Conservation (phyloP, 2,888 invertebrate genomes). For the Anoncus sp. region DNA sequence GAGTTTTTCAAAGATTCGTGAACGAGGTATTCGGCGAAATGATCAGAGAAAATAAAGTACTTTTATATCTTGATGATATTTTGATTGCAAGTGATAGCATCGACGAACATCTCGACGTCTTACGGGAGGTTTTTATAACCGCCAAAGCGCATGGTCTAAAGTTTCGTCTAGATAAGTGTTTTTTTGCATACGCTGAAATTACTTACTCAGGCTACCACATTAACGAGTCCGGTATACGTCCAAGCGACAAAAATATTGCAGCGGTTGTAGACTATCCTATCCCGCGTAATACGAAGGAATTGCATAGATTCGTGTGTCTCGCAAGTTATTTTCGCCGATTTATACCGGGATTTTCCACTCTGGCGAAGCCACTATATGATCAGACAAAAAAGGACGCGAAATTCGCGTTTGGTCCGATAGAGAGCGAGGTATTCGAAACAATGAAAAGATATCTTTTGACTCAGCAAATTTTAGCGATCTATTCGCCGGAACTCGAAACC, state of each 20-base stretch:
- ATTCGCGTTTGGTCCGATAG: too few relatives aligned
- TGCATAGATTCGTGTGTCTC: slow-evolving; percentile 56
- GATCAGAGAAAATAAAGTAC: too few relatives aligned
- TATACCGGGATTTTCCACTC: not conserved
- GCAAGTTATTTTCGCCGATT: slow-evolving; percentile 63
- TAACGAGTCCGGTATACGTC: too few relatives aligned
- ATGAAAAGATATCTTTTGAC: slow-evolving; percentile 41
- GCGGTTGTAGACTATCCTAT: too few relatives aligned
- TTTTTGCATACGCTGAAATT: not conserved
- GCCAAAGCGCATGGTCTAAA: slow-evolving; percentile 26
- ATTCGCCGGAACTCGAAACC: slow-evolving; percentile 55
- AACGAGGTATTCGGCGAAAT: slow-evolving; percentile 23
- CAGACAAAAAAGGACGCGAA: too few relatives aligned
- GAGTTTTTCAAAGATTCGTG: slow-evolving; percentile 62
- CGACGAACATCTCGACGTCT: slow-evolving; percentile 42
- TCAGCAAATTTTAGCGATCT: slow-evolving; percentile 57
- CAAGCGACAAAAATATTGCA: too few relatives aligned
- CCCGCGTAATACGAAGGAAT: slow-evolving; percentile 10
- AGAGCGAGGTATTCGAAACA: too few relatives aligned
- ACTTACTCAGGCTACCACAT: too few relatives aligned
- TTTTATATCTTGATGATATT: slow-evolving; percentile 42
- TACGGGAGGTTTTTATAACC: slow-evolving; percentile 49
- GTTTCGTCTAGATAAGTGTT: slow-evolving; percentile 50
- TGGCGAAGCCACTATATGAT: too few relatives aligned
- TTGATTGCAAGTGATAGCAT: slow-evolving; percentile 14